Evolutionary conservation across 2,888 invertebrate species (phyloP).

Genomic region (Drosophila bunnanda): DNA sequence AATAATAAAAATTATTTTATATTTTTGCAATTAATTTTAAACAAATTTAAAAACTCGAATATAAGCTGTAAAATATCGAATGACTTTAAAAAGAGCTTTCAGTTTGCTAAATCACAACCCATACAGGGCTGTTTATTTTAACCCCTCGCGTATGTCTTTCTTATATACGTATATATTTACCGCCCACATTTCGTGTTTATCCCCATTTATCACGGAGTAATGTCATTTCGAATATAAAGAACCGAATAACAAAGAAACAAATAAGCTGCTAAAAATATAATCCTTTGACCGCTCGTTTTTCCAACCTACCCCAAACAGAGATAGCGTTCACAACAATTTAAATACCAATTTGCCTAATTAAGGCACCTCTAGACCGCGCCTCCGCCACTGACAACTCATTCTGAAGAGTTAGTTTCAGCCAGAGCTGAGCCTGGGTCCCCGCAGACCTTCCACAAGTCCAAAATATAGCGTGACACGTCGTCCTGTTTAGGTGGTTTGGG

Average conservation of each 20-base stretch:
- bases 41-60: no score
- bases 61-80: neutral
- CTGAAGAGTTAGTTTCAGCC: slow-evolving; percentile 19
- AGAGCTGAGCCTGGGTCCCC: slow-evolving; percentile 25
- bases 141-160: neutral
- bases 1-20: neutral
- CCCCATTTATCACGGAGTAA: slow-evolving; percentile 28
- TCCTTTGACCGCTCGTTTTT: slow-evolving; percentile 25
- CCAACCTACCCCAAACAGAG: slow-evolving; percentile 50
- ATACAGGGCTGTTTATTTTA: neutral
- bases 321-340: slow-evolving; percentile 57
- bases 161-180: neutral
- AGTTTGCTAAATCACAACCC: no score
- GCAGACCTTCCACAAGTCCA: slow-evolving; percentile 47
- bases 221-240: slow-evolving; percentile 31
- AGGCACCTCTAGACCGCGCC: slow-evolving; percentile 63
- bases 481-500: slow-evolving; percentile 4
- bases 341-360: slow-evolving; percentile 78
- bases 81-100: neutral
- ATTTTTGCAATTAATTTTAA: neutral
- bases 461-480: slow-evolving; percentile 76
- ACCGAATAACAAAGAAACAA: slow-evolving; percentile 46
- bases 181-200: slow-evolving; percentile 28
- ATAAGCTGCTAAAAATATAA: slow-evolving; percentile 47
- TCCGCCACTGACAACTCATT: slow-evolving; percentile 62